Evolutionary conservation across 2,113 vertebrate genomes (phyloP).

Genomic region (Australoheros scitulus): DNA sequence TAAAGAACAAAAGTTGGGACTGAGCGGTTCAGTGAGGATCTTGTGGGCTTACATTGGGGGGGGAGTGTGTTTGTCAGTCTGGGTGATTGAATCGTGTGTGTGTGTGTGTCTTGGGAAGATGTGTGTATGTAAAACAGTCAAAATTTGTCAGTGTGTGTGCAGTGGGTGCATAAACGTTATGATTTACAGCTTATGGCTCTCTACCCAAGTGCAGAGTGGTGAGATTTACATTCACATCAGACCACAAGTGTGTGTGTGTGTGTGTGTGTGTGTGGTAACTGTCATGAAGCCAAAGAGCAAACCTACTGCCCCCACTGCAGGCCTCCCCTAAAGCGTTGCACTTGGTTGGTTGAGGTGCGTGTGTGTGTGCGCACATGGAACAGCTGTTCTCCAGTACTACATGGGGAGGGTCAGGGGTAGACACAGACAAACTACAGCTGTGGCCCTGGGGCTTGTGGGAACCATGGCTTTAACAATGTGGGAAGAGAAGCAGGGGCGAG

Average conservation of each 20-base stretch:
- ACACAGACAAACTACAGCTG: conserved; percentile 70
- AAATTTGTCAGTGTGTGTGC: background rate
- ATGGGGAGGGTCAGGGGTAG: conserved; percentile 66
- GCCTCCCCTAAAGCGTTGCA: conserved; percentile 55
- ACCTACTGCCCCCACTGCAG: conserved; percentile 46
- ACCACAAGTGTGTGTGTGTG: conserved; percentile 26
- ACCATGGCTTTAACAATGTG: conserved; percentile 64
- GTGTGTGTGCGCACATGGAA: conserved; percentile 47
- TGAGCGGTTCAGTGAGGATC: conserved; percentile 46
- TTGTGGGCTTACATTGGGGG: conserved; percentile 30
- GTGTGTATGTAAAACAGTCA: background rate
- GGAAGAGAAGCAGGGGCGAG: conserved; percentile 31
- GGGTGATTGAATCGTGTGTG: background rate
- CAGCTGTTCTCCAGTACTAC: conserved; percentile 72
- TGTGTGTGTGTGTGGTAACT: background rate
- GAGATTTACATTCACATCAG: conserved; percentile 13
- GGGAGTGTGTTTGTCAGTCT: conserved; percentile 11
- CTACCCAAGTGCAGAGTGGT: background rate
- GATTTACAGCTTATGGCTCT: conserved; percentile 2
- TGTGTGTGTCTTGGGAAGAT: background rate
- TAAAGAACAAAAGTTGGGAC: conserved; percentile 58
- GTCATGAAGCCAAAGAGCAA: conserved; percentile 40
- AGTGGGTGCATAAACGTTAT: background rate
- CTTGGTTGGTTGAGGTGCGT: conserved; percentile 25
- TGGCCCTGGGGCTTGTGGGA: conserved; percentile 73